phyloP scores from a whole-genome alignment of 1,140 invertebrate genomes.

The Neodiprion lecontei region DNA sequence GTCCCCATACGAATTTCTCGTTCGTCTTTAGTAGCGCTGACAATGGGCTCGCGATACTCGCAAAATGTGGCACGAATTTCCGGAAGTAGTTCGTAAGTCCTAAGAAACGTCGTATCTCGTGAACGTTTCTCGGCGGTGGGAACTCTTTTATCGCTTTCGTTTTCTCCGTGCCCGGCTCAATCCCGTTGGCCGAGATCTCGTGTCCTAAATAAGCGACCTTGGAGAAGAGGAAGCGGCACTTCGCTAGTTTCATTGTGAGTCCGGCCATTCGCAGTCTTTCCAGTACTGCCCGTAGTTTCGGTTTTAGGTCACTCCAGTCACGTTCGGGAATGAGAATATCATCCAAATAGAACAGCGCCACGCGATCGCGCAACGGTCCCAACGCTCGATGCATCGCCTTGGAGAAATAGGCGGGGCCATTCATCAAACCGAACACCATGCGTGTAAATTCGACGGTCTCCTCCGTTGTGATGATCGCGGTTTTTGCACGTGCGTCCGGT shows the following conservation, averaged over 20 bases:
- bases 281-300: slow-evolving; percentile 20
- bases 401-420: not conserved
- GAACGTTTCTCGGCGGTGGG: slow-evolving; percentile 30
- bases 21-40: slow-evolving; percentile 24
- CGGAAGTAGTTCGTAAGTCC: slow-evolving; percentile 34
- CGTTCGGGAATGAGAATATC: no score
- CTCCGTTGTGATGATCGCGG: slow-evolving; percentile 27
- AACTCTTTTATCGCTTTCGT: slow-evolving; percentile 39
- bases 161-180: slow-evolving; percentile 37
- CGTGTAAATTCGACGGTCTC: slow-evolving; percentile 24
- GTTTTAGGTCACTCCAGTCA: no score
- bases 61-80: slow-evolving; percentile 35
- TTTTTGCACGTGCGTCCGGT: slow-evolving; percentile 20
- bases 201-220: slow-evolving; percentile 37
- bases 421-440: slow-evolving; percentile 25
- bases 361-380: no score
- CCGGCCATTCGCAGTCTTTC: slow-evolving; percentile 23
- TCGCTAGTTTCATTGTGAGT: slow-evolving; percentile 38
- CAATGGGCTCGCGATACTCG: slow-evolving; percentile 39
- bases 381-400: no score
- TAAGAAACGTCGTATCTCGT: slow-evolving; percentile 43
- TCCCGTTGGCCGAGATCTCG: slow-evolving; percentile 34
- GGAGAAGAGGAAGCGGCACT: slow-evolving; percentile 36
- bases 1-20: slow-evolving; percentile 20
- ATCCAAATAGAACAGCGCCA: no score